Conservation (phyloP, 2,113 vertebrate genomes). For the Corythoichthys intestinalis region DNA sequence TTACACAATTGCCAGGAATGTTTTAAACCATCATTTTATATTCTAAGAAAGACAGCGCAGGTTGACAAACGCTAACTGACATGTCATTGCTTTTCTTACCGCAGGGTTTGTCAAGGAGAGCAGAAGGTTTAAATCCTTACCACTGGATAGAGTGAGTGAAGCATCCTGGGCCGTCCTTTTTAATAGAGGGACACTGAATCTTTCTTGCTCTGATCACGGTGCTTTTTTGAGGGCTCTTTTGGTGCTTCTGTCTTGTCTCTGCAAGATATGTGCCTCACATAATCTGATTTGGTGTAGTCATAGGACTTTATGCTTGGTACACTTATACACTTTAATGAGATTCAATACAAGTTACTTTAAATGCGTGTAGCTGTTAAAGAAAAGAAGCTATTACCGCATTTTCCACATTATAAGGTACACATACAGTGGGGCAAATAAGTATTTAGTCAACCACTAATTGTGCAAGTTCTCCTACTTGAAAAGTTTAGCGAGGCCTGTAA, state of each 20-base stretch:
- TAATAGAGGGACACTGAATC: slow-evolving; percentile 12
- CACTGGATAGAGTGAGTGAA: slow-evolving; percentile 71
- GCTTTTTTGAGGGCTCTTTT: slow-evolving; percentile 20
- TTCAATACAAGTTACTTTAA: neutral
- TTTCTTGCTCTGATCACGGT: slow-evolving; percentile 43
- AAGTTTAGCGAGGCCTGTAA: no score
- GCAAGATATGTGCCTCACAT: neutral
- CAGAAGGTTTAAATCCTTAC: slow-evolving; percentile 51
- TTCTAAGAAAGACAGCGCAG: slow-evolving; percentile 9
- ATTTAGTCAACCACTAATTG: no score
- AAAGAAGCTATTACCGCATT: no score
- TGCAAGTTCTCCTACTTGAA: no score
- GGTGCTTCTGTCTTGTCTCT: neutral
- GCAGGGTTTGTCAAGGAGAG: slow-evolving; percentile 52
- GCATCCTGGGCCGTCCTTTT: slow-evolving; percentile 42
- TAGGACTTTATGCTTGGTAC: neutral
- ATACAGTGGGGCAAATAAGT: no score
- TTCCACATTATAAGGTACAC: no score
- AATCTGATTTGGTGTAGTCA: neutral
- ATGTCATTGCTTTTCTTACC: slow-evolving; percentile 64
- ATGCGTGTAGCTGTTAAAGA: no score
- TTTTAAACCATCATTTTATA: slow-evolving; percentile 17
- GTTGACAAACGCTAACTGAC: slow-evolving; percentile 41
- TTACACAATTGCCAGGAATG: slow-evolving; percentile 11
- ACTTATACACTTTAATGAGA: neutral